Evolutionary conservation across 2,113 vertebrate species (phyloP), one percentile per base, ranked within the genome.

Genomic region (Ceuthmochares aereus): DNA sequence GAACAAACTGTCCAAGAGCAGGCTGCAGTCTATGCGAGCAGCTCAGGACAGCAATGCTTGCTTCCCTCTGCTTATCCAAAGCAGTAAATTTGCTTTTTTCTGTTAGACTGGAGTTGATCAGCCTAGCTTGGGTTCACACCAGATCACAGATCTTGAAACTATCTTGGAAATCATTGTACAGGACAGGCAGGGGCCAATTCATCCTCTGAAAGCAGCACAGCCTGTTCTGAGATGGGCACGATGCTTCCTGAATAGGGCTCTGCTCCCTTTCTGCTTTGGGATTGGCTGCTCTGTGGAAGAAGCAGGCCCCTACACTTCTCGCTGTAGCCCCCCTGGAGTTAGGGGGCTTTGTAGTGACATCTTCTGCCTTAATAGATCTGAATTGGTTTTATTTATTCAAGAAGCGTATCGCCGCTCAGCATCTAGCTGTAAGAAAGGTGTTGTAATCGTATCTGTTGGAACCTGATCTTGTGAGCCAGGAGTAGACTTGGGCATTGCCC

Each of bases 401-500:
- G 72, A 26, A 69, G 19, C 4, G 0, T 63, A 25, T 58, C 49
- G 10, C 15, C 2, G 1, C 66, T 68, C 30, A 47, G 76, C 60
- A 30, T 52, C 66, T 47, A 47, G 15, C 23, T 68, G 49, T 45
- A 47, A 72, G 86, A 73, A 45, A 12, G 6, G 8, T 81, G 88
- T 67, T 59, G 76, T 30, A 80, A 68, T 43, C 5, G 0, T 32
- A 68, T 37, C 68, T 72, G 89, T 47, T 67, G n/a, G 82, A 85
- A 42, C 58, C 3, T 3, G 21, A 20, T 60, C 64, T 37, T 60
- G 1, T n/a, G 70, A 92, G 70, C 13, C 80, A 63, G 88, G 78
- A 93, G 76, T 22, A 59, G 68, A 42, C 56, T 25, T 70, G 68
- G 68, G 83, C 86, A 60, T 70, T 93, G 90, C 92, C 76, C 76